These are phyloP conservation scores for Lontra canadensis DNA, from an alignment of 2,113 vertebrate species.

Conservation along the genomic window DNA sequence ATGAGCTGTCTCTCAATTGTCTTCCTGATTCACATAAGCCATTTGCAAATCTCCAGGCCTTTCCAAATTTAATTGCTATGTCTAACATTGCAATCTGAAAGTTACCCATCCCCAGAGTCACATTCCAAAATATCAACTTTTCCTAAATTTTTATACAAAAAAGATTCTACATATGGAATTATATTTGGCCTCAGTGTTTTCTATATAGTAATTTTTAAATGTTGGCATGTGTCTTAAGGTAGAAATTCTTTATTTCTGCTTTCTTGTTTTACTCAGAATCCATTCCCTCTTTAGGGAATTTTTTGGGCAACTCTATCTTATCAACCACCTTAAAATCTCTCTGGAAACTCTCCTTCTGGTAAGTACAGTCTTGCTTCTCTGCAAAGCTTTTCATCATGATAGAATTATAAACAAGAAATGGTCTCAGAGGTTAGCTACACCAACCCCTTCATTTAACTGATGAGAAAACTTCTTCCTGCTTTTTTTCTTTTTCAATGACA, in stretches of 20 bases:
- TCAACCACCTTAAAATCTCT: neutral
- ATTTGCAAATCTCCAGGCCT: neutral
- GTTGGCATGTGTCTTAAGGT: neutral
- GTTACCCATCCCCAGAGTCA: neutral
- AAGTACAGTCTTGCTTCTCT: neutral
- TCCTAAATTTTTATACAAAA: neutral
- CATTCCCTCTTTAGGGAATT: neutral
- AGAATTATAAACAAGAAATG: neutral
- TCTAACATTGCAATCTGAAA: neutral
- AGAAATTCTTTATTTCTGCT: conserved; percentile 20
- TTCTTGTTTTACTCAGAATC: conserved; percentile 18
- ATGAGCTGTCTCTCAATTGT: neutral
- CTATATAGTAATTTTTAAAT: neutral
- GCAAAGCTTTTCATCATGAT: neutral
- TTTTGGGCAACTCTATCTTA: neutral
- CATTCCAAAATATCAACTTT: neutral
- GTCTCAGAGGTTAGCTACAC: neutral
- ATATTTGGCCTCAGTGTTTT: neutral
- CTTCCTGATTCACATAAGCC: neutral
- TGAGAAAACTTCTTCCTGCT: conserved; percentile 19
- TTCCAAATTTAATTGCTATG: neutral
- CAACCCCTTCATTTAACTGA: neutral
- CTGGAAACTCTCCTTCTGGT: neutral
- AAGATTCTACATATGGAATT: neutral
- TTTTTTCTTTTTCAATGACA: conserved; percentile 4